A percentile compares a stretch with the other conserved stretches of the same genome.
Evolutionary conservation across 2,888 invertebrate genomes (phyloP).

Genomic region (Dolichopus griseipennis): DNA sequence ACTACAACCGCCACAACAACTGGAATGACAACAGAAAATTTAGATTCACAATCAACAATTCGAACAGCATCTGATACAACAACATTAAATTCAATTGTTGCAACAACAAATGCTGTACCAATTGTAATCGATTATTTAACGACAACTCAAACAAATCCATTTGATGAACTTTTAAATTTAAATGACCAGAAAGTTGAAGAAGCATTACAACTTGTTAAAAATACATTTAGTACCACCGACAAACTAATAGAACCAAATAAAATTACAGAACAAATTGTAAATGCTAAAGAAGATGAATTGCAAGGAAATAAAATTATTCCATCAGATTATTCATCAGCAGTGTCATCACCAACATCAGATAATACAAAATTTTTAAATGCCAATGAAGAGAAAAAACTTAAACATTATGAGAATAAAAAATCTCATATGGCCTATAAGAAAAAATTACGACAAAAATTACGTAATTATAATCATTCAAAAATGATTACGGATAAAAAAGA

Average conservation of each 20-base stretch:
- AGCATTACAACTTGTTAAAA: neutral
- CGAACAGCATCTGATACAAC: too few species aligned
- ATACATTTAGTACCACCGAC: neutral
- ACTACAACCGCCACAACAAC: neutral
- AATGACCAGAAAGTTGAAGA: neutral
- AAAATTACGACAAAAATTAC: neutral
- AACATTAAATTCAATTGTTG: neutral
- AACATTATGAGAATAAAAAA: constrained; percentile 4
- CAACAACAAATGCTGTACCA: neutral
- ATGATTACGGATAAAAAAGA: neutral
- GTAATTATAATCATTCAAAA: neutral
- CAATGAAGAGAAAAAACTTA: neutral
- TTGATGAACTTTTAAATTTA: neutral
- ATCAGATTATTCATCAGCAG: too few species aligned
- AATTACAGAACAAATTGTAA: neutral
- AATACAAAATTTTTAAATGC: too few species aligned
- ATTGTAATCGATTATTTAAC: neutral
- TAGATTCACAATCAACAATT: neutral
- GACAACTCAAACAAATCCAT: neutral
- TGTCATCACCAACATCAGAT: neutral
- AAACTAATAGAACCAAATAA: too few species aligned
- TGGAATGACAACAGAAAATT: neutral
- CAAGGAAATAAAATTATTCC: neutral
- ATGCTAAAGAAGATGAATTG: neutral
- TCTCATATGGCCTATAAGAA: neutral